Evolutionary conservation across 1,140 invertebrate genomes (phyloP).

Genomic region (Macrotrachela quadricornifera): DNA sequence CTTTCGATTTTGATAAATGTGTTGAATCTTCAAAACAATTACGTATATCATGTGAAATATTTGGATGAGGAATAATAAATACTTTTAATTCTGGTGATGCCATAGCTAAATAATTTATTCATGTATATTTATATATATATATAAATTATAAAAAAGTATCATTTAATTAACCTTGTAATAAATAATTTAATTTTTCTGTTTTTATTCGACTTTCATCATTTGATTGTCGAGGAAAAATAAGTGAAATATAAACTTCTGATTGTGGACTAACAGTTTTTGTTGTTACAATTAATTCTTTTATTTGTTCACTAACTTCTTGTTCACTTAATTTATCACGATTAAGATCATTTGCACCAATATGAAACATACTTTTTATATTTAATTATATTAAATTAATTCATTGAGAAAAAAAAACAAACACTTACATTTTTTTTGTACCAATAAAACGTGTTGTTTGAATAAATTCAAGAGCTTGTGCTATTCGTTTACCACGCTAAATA

Average conservation of each 20-base stretch:
- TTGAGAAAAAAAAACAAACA: too few species aligned
- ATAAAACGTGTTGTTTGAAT: neutral
- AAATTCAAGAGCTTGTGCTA: neutral
- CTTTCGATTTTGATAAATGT: neutral
- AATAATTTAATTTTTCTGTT: neutral
- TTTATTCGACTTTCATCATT: neutral
- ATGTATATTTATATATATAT: neutral
- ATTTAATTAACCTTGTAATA: neutral
- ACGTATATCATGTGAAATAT: neutral
- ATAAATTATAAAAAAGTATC: neutral
- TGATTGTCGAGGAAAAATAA: neutral
- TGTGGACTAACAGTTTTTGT: neutral
- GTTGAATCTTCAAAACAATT: neutral
- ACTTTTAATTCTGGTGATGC: too few species aligned
- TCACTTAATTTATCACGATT: neutral
- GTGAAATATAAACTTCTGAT: neutral
- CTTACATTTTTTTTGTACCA: neutral
- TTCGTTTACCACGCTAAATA: neutral
- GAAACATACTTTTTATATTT: neutral
- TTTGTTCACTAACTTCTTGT: neutral
- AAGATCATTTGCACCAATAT: neutral
- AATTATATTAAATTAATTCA: too few species aligned
- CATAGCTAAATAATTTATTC: neutral
- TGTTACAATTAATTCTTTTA: neutral
- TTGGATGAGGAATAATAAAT: neutral